Percentiles rank a stretch among this genome's conserved stretches.
These are phyloP conservation scores for Drosophila nigrodunni DNA, from an alignment of 1,140 invertebrate species.

Conservation along the genomic window DNA sequence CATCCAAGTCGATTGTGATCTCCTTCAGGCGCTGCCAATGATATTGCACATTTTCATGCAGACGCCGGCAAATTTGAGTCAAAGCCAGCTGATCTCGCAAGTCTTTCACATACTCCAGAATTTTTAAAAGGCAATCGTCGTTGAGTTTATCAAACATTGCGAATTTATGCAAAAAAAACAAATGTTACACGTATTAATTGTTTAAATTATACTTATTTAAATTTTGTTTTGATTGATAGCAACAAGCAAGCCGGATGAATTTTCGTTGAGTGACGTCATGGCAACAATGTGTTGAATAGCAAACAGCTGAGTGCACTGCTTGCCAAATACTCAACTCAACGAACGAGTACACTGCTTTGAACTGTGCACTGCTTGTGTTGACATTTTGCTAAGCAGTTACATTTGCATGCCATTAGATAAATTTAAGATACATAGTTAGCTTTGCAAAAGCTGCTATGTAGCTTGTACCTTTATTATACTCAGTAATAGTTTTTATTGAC, in stretches of 20 bases:
- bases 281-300: constrained; percentile 1
- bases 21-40: constrained; percentile 33
- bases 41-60: constrained; percentile 23
- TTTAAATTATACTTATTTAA: background rate
- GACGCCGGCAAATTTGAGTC: background rate
- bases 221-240: background rate
- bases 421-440: background rate
- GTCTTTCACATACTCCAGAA: constrained; percentile 33
- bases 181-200: no score
- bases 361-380: background rate
- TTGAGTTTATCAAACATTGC: constrained; percentile 31
- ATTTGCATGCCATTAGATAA: background rate
- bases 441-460: background rate
- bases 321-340: background rate
- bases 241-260: background rate
- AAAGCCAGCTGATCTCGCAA: constrained; percentile 46
- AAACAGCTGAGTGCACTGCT: background rate
- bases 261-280: background rate
- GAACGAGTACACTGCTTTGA: background rate
- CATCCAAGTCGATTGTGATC: background rate
- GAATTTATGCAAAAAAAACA: background rate
- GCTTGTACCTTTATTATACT: background rate
- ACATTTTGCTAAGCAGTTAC: background rate
- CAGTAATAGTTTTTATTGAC: background rate
- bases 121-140: constrained; percentile 48